Evolutionary conservation across 2,888 invertebrate genomes (phyloP), one percentile per base, ranked within the genome.

Genomic region (Ormyrus nitidulus): DNA sequence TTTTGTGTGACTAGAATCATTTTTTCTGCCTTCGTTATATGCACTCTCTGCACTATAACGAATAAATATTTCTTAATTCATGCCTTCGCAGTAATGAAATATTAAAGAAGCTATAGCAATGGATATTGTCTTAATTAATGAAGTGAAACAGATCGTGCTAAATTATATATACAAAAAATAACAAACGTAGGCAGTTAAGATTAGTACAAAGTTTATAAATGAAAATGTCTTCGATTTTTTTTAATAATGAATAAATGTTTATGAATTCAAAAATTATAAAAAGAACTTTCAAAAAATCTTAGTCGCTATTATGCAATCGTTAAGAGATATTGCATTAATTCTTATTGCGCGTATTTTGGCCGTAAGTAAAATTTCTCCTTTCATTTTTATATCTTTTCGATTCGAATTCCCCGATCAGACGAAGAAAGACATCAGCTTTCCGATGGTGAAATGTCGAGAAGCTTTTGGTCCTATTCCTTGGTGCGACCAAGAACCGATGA

Each of bases 391-490:
- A 54, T 58, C 56, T 59, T 59, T 46, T 19, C 9, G 10, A 6
- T 46, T 68, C 66, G 11, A 11, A 56, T 48, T 53, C 19, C 34
- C 4, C 34, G 34, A 34, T 34, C 34, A 34, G 34, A 34, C 34
- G 34, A 34, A 4, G 34, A 53, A 54, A 6, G 46, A 64, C 34
- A 3, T 10, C 6, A 46, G 68, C 34, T 48, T 19, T 11, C 34
- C 3, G 11, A 64, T 64, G 6, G n/a, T 49, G 51, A n/a, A 13
- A n/a, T 61, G 53, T 59, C 11, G 13, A 75, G 58, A 79, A 71
- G 48, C 51, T 19, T 70, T 84, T 84, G 82, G 75, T 85, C 84
- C 83, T 89, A 89, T 85, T 89, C 88, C 82, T 86, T 88, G 73
- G 88, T 87, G 78, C 80, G 86, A 83, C 86, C 88, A 85, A 65